These are phyloP conservation scores for Scolopax bukidnonensis DNA, from an alignment of 2,797 vertebrate genomes.

Conservation along the genomic window DNA sequence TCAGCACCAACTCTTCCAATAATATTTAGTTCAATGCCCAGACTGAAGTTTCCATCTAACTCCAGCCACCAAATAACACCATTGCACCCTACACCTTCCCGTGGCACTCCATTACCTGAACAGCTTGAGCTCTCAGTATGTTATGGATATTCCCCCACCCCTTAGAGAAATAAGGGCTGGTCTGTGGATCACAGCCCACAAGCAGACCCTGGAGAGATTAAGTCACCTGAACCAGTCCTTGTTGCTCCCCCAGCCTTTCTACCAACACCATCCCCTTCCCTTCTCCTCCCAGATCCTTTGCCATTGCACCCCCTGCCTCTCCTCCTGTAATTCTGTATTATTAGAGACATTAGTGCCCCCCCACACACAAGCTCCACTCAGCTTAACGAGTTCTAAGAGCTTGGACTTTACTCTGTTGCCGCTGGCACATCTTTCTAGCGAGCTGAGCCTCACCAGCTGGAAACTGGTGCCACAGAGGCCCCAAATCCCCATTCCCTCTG, in stretches of 20 bases:
- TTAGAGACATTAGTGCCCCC: background rate
- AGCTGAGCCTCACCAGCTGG: background rate
- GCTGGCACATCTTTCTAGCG: background rate
- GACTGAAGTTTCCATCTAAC: background rate
- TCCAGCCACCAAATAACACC: background rate
- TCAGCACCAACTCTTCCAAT: background rate
- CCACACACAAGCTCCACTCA: background rate
- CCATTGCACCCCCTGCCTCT: background rate
- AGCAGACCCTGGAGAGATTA: background rate
- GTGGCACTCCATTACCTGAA: background rate
- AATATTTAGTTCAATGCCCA: background rate
- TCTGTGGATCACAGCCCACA: background rate
- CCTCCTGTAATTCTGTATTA: background rate
- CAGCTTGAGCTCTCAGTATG: background rate
- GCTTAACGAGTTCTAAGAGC: background rate
- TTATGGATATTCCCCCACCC: accelerated
- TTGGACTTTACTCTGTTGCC: background rate
- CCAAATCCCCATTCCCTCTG: background rate
- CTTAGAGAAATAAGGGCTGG: background rate
- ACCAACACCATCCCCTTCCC: background rate
- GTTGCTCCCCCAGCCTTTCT: background rate
- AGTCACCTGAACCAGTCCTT: accelerated
- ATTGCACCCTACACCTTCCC: background rate
- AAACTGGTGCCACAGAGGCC: background rate
- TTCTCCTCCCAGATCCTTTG: background rate